Evolutionary conservation across 1,140 invertebrate genomes (phyloP).

Genomic region (Sycobia sp.): DNA sequence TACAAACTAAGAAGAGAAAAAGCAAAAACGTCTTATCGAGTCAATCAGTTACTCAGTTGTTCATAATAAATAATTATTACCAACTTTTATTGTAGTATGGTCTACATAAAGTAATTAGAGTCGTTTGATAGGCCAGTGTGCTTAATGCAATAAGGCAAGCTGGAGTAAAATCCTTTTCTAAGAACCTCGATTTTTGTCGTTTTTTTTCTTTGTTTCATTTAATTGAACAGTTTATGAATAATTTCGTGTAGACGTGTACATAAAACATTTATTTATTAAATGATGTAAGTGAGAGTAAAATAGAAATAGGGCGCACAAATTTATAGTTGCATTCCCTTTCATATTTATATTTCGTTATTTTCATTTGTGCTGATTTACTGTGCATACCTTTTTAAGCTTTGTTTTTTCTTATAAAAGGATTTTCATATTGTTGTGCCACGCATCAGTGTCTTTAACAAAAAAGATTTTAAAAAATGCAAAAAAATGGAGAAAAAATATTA

Average conservation of each 20-base stretch:
- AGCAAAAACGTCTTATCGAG: conserved; percentile 18
- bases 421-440: conserved; percentile 26
- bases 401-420: conserved; percentile 32
- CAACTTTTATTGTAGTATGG: conserved; percentile 33
- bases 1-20: conserved; percentile 31
- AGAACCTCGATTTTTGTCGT: conserved; percentile 21
- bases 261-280: conserved; percentile 11
- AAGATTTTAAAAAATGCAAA: conserved; percentile 19
- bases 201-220: conserved; percentile 1
- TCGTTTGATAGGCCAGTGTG: conserved; percentile 34
- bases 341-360: neutral
- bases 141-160: conserved; percentile 34
- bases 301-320: conserved; percentile 14
- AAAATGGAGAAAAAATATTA: conserved; percentile 5
- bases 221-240: neutral
- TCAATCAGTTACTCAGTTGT: conserved; percentile 33
- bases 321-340: conserved; percentile 5
- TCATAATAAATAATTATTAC: conserved; percentile 36
- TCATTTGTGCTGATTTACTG: conserved; percentile 7
- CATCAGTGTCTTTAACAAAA: conserved; percentile 24
- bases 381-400: neutral
- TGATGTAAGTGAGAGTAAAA: neutral
- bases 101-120: conserved; percentile 33
- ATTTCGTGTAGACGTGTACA: conserved; percentile 18
- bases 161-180: conserved; percentile 35